Evolutionary conservation across 2,113 vertebrate genomes (phyloP), one percentile per base, ranked within the genome.

Genomic region (Dipodomys ordii): DNA sequence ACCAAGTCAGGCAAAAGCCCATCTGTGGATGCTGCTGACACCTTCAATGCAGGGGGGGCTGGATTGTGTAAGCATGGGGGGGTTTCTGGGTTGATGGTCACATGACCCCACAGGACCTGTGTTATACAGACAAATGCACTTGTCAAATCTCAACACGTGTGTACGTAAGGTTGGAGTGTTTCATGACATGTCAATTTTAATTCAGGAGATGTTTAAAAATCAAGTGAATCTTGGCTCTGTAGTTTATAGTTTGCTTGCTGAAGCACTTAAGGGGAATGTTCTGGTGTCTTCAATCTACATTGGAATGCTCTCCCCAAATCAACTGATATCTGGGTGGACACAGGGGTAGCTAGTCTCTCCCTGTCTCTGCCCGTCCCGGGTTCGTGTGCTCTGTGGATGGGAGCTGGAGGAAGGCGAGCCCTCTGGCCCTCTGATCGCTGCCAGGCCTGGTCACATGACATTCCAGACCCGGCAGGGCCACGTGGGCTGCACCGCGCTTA

Each of bases 341-440:
- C 35, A 35, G 35, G 35, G 35, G 3, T 35, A 35, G 35, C 35
- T 35, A 35, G 35, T 39, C 39, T 5, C 39, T 39, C 39, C 39
- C 39, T 39, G 39, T 39, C 83, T 53, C 93, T 80, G 87, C 83
- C 72, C 91, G 96, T 92, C 87, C 82, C 83, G 93, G 87, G 91
- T 95, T 93, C 93, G 87, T 95, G 86, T 35, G 83, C 18, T 39
- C 88, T 76, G 88, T 39, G 88, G 83, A 44, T 44, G 9, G 91
- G 67, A 62, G 78, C 53, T 0, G 1, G 69, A 65, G 78, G 73
- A 27, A 19, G 67, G 65, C 78, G 3, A 46, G 1, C 83, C 19
- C 72, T 89, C 80, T 92, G 95, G 35, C 35, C 4, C 35, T n/a
- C n/a, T n/a, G n/a, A 91, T 82, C 80, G 44, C 68, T 57, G 94